These are phyloP conservation scores for Phortica variegata DNA, from an alignment of 1,140 invertebrate genomes.

Conservation along the genomic window DNA sequence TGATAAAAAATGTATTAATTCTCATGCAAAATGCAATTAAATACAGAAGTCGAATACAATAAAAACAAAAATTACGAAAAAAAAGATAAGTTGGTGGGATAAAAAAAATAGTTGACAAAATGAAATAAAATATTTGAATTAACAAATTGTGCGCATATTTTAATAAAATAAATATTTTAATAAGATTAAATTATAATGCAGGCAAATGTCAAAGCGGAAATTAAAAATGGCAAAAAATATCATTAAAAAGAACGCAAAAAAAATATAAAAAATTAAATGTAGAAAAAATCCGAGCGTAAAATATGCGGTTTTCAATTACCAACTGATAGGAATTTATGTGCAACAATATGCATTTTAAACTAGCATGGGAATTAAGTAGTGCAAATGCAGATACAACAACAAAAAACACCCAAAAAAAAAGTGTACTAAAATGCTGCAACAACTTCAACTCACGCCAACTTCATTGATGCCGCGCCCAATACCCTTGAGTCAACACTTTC, in stretches of 20 bases:
- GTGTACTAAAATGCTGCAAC: too few species aligned
- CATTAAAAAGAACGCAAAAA: too few species aligned
- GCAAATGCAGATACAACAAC: constrained; percentile 14
- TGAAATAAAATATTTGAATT: constrained; percentile 34
- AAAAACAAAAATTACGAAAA: constrained; percentile 22
- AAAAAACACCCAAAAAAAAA: too few species aligned
- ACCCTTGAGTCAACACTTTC: too few species aligned
- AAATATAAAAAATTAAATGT: too few species aligned
- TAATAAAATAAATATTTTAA: constrained; percentile 56
- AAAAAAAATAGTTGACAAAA: constrained; percentile 20
- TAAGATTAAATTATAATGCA: constrained; percentile 55
- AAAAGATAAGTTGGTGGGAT: background rate
- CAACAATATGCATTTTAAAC: background rate
- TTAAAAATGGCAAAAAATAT: constrained; percentile 21
- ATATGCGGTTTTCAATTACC: constrained; percentile 55
- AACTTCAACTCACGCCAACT: too few species aligned
- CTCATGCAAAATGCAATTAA: constrained; percentile 55
- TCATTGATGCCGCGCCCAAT: too few species aligned
- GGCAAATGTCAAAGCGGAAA: constrained; percentile 45
- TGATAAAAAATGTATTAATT: constrained; percentile 55
- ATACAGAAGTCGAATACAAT: constrained; percentile 39
- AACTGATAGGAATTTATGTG: constrained; percentile 52
- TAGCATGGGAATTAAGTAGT: background rate
- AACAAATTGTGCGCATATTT: constrained; percentile 55
- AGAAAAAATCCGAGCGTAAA: constrained; percentile 33